Conservation (phyloP, 2,888 invertebrate genomes). For the Plusia festucae region DNA sequence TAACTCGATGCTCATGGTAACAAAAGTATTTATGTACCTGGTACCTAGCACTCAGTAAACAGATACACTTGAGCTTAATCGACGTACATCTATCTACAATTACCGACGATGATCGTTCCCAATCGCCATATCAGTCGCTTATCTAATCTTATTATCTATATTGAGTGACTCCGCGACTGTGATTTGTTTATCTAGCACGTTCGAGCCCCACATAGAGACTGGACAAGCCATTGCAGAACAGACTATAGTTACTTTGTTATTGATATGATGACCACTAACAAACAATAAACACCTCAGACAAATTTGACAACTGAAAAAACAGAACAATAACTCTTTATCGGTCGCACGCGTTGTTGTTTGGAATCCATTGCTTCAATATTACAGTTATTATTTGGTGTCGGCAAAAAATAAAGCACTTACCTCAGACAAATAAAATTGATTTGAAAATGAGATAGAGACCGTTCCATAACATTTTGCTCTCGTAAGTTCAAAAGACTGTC, state of each 20-base stretch:
- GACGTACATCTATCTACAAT: constrained; percentile 16
- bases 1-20: too few relatives aligned
- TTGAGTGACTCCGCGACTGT: constrained; percentile 21
- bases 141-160: constrained; percentile 28
- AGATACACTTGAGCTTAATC: neutral
- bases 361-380: neutral
- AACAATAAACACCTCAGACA: neutral
- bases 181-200: constrained; percentile 39
- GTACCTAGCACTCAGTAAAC: neutral
- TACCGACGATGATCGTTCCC: constrained; percentile 13
- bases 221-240: neutral
- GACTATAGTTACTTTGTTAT: neutral
- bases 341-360: neutral
- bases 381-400: neutral
- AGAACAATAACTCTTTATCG: constrained; percentile 6
- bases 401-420: constrained; percentile 1
- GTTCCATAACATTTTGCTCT: too few relatives aligned
- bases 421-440: neutral
- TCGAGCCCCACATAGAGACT: neutral
- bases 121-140: constrained; percentile 27
- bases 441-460: constrained; percentile 2
- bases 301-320: neutral
- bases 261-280: neutral
- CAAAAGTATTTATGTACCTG: neutral
- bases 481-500: constrained; percentile 4